Base-by-base conservation (phyloP, 1,140 invertebrate genomes). In the Dolichoris vasculosae region DNA sequence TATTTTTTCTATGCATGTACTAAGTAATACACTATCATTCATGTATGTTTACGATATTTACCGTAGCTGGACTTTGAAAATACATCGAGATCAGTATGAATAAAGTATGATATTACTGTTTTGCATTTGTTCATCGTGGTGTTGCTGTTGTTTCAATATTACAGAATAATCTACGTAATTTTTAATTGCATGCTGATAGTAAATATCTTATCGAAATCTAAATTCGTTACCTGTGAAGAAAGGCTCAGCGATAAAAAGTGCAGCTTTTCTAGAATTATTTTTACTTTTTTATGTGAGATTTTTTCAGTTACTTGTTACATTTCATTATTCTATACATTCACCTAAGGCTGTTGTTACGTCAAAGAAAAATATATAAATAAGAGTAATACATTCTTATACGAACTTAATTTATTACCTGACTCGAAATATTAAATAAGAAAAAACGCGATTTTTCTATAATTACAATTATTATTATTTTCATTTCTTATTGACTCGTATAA, bases 211-310 rank as follows among this genome's bases (percentile, higher is more conserved):
- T 84, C 1, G 48, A 55, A 84, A 79, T 79, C 43, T 30, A 71
- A 84, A 84, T 84, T 64, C 17, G 26, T 84, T 84, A 84, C 76
- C 83, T 77, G 75, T 35, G 75, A 20, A 46, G 43, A 77, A 77
- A 77, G 46, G 75, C 15, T 77, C 43, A 51, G 48, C 17, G 71
- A 64, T 17, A 51, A 51, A 48, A 32, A 77, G 46, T 35, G 8
- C 76, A 59, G 76, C 8, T 38, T 59, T 55, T 76, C 30, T 51
- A 23, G 38, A 81, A 32, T 76, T 48, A 17, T 32, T 13, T 1
- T 40, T 11, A 2, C n/a, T n/a, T 63, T 71, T 43, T 81, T 69
- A 30, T 55, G 30, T 76, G 23, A n/a, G n/a, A 9, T 48, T 81
- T 30, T 71, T 51, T 38, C 35, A 13, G 43, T 80, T 40, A 63